Evolutionary conservation across 2,113 vertebrate genomes (phyloP).

Genomic region (Tychaedon coryphoeus): DNA sequence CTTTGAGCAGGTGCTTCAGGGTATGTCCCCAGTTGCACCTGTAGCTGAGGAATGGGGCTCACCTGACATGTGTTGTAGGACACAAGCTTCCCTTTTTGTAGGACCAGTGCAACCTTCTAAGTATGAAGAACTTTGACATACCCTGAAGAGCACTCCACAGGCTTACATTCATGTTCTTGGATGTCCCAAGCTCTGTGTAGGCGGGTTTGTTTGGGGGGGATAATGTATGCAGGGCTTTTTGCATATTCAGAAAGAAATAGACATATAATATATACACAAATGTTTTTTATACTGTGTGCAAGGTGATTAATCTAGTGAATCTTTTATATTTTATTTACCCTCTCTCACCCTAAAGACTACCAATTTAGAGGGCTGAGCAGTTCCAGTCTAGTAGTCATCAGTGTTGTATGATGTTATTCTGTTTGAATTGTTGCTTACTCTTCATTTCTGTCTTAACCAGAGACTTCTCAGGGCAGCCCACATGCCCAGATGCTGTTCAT

Average conservation of each 20-base stretch:
- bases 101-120: background rate
- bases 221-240: background rate
- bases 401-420: background rate
- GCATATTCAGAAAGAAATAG: background rate
- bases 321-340: background rate
- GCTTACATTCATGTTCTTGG: rapidly evolving
- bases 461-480: background rate
- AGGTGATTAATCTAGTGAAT: background rate
- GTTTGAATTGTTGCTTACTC: background rate
- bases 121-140: background rate
- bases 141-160: background rate
- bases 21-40: background rate
- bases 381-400: background rate
- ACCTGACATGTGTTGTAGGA: background rate
- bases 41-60: background rate
- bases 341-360: background rate
- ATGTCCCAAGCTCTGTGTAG: background rate
- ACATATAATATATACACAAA: background rate
- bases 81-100: background rate
- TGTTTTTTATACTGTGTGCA: background rate
- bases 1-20: background rate
- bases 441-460: background rate
- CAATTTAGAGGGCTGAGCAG: background rate
- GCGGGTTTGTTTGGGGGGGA: background rate
- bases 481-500: background rate